Base-by-base conservation (phyloP, 2,113 vertebrate species). In the Malurus alboscapulatus region DNA sequence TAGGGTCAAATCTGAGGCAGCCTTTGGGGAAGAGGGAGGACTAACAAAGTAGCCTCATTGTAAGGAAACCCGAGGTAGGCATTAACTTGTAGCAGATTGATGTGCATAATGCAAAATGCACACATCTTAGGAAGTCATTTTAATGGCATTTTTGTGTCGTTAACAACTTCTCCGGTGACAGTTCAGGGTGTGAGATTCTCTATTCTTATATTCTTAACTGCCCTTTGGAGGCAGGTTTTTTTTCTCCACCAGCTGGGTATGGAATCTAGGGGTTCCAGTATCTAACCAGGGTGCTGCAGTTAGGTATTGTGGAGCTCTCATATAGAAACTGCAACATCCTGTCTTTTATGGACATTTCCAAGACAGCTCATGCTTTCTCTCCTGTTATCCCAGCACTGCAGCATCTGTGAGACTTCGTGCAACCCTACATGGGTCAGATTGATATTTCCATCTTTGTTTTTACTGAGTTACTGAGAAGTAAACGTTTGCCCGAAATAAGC, bases 341-440 rank as follows among this genome's bases (percentile, higher is more conserved):
- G 19, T 32, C 10, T 54, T 82, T 61, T 51, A 48, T 14, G 15
- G 15, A 8, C 12, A 9, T n/a, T 90, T 85, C 50, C 29, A 45
- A 71, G 54, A 22, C 10, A 5, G 25, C 10, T 48, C 20, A 9
- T 25, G 5, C 34, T 88, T 92, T 86, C 4, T 13, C 16, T 71
- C 24, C 34, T 47, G 9, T 53, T 79, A 26, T 14, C 18, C 36
- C 36, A n/a, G 34, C 17, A 50, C 27, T 5, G 7, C 9, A 82
- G 18, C 24, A 38, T 21, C 45, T 45, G 42, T 65, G 30, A 80
- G 50, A 51, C 8, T 59, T 68, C 45, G 14, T 65, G 66, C 62
- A 84, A 5, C 5, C 6, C 12, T 50, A 0, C 1, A 2, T 24
- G 29, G 22, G 6, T 50, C 18, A 75, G 12, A 32, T 3, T 54